Evolutionary conservation across 2,113 vertebrate species (phyloP).

Genomic region (Pica pica): DNA sequence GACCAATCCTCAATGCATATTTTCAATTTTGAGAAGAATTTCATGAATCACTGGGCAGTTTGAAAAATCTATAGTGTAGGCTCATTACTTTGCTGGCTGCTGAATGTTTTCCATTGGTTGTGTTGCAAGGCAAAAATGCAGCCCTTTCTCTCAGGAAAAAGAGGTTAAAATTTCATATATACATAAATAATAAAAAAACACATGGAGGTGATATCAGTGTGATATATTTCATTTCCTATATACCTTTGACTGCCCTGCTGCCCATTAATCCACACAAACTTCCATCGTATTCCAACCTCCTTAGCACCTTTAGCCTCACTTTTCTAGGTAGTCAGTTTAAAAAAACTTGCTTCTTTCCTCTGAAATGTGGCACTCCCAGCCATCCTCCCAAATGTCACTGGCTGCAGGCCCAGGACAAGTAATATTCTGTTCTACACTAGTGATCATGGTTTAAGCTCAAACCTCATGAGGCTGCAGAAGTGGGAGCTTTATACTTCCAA

Average conservation of each 20-base stretch:
- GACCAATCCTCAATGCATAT: slow-evolving; percentile 48
- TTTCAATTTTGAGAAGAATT: slow-evolving; percentile 58
- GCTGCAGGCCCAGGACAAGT: slow-evolving; percentile 37
- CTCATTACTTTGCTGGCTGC: slow-evolving; percentile 46
- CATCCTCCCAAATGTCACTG: slow-evolving; percentile 39
- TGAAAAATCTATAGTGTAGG: slow-evolving; percentile 58
- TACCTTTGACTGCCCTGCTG: neutral
- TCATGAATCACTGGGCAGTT: slow-evolving; percentile 63
- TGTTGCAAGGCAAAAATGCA: slow-evolving; percentile 26
- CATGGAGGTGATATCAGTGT: neutral
- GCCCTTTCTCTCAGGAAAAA: neutral
- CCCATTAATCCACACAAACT: neutral
- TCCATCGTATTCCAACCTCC: neutral
- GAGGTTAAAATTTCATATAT: slow-evolving; percentile 35
- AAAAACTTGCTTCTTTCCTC: neutral
- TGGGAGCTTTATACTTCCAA: neutral
- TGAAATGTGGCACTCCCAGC: neutral
- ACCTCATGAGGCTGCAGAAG: neutral
- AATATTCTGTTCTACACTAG: neutral
- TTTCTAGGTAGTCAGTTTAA: neutral
- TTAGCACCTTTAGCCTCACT: neutral
- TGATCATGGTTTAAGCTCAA: slow-evolving; percentile 10
- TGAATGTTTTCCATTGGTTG: slow-evolving; percentile 19
- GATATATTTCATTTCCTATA: neutral
- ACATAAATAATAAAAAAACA: slow-evolving; percentile 47